Base-by-base conservation (phyloP, 2,888 invertebrate species). In the Drepanosiphum platanoidis region DNA sequence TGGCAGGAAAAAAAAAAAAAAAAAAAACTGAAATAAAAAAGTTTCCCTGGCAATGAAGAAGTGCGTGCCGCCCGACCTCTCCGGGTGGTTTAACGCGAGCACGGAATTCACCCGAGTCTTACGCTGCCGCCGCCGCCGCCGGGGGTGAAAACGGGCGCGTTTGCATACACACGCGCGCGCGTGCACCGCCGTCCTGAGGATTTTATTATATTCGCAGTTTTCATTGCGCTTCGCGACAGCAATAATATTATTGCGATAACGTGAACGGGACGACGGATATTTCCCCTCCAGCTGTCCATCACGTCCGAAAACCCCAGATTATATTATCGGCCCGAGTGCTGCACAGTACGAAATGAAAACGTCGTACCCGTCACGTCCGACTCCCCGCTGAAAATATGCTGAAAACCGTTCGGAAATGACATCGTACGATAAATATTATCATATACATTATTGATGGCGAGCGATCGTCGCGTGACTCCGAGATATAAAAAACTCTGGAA, bases 191-290 rank as follows among this genome's bases (percentile, higher is more conserved):
- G 15, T 46, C 46, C 46, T 1, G 15, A 18, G 52, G 52, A 52
- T 52, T 52, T 52, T 18, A 52, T 18, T 52, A 52, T 52, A n/a
- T 52, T 52, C 5, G 18, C 22, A 30, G 64, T 66, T 79, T 42
- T 79, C 64, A 42, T 79, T 13, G 30, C 32, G 42, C 36, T 77
- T 52, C 8, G 52, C 22, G n/a, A 22, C n/a, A 52, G 39, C 42
- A 79, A 77, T 70, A 39, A 46, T 68, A 30, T 30, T 36, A 79
- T 79, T 46, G 46, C 39, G 78, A 78, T 78, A 78, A 78, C 64
- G 61, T 64, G 39, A 27, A 32, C n/a, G 22, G 18, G 22, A 32
- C 39, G 61, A 34, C n/a, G 8, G 61, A 39, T 5, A 30, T 39
- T 61, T 32, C 78, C 15, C 5, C 34, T 71, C 36, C n/a, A 27